Base-by-base conservation (phyloP, 2,888 invertebrate species). In the Tetropium fuscum region DNA sequence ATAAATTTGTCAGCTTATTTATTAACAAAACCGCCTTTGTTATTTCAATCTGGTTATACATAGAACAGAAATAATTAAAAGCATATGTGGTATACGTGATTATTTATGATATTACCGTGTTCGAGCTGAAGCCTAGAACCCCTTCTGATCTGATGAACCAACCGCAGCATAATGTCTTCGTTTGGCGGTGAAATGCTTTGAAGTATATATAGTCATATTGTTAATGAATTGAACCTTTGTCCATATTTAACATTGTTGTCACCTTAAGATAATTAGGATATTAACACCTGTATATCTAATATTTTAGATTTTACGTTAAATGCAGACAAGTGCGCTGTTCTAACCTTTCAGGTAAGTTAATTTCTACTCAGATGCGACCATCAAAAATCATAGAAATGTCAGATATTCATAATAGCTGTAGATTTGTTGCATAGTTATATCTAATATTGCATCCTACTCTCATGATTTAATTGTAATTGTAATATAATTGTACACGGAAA, bases 61-160 rank as follows among this genome's bases (percentile, higher is more conserved):
- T 53, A 44, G 25, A 38, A 48, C 25, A 53, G 49, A 49, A 57
- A 74, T 75, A 76, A 76, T 74, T 74, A 75, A 72, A 74, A 75
- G 70, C 75, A 75, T 70, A 68, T 74, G 75, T 73, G 68, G 32
- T 48, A 36, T 41, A 22, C 30, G 58, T 53, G 36, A 58, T 58
- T 53, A 58, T 58, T 58, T 53, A 58, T 53, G 32, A 34, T 53
- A 58, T 58, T 58, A 72, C 66, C 69, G 66, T 55, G 62, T 66
- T 67, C 64, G 56, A 60, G 51, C 64, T 65, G 66, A 67, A 67
- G 63, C 64, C 61, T 66, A 64, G 71, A 72, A 71, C 72, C 72
- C 74, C 68, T 73, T 69, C 63, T 54, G 51, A n/a, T n/a, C n/a
- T n/a, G 51, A 66, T 56, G 66, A 63, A 66, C 44, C 44, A 44